A percentile compares a stretch with the other conserved stretches of the same genome.
phyloP scores from a whole-genome alignment of 2,113 vertebrate genomes.

The Polypterus senegalus region DNA sequence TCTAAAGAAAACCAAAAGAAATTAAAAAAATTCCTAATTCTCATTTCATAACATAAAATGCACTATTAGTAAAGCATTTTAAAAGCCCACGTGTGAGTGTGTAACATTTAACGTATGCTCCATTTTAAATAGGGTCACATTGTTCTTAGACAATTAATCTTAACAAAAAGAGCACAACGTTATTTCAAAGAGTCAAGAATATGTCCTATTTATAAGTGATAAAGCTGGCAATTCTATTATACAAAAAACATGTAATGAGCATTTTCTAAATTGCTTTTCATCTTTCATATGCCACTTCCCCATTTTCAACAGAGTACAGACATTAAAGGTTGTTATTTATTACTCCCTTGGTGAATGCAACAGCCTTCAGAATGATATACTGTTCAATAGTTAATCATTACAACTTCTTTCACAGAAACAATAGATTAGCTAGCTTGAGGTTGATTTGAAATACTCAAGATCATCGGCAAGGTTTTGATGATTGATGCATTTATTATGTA shows the following conservation, averaged over 20 bases:
- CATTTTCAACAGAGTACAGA: neutral
- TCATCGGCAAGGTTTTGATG: neutral
- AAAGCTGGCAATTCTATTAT: neutral
- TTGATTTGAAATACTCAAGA: neutral
- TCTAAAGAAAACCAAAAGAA: too few species aligned
- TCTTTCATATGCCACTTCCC: neutral
- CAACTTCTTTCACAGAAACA: neutral
- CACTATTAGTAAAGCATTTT: too few species aligned
- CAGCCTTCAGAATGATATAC: neutral
- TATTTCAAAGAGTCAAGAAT: too few species aligned
- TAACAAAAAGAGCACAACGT: too few species aligned
- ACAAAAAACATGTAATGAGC: neutral
- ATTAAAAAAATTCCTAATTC: too few species aligned
- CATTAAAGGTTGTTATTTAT: neutral
- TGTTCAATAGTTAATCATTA: neutral
- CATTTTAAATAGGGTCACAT: too few species aligned
- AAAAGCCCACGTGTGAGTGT: too few species aligned
- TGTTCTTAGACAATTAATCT: too few species aligned
- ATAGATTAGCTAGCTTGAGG: neutral
- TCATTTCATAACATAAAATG: too few species aligned
- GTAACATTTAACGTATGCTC: too few species aligned
- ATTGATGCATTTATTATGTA: neutral
- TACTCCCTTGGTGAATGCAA: neutral
- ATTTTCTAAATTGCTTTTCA: neutral
- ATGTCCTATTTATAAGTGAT: neutral